Conservation (phyloP, 2,888 invertebrate genomes). For the Amaurobius ferox region DNA sequence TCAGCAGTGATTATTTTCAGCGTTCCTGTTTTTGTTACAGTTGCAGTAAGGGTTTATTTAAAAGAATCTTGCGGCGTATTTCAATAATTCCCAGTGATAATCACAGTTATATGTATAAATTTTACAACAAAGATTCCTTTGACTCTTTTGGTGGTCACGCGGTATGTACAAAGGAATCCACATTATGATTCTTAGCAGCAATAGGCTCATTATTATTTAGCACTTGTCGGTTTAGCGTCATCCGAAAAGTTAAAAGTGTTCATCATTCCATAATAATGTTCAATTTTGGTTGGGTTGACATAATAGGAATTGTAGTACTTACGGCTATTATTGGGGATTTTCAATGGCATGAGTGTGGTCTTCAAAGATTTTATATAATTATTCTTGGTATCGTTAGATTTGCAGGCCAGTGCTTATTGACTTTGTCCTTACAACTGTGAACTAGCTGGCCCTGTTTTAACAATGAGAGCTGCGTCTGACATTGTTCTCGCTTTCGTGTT, state of each 20-base stretch:
- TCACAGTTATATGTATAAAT: conserved; percentile 90
- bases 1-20: conserved; percentile 94
- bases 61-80: conserved; percentile 93
- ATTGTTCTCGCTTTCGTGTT: conserved; percentile 94
- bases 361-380: conserved; percentile 87
- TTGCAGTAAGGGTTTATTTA: conserved; percentile 82
- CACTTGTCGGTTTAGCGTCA: conserved; percentile 88
- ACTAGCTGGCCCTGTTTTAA: conserved; percentile 94
- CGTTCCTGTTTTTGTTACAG: conserved; percentile 93
- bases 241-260: conserved; percentile 88
- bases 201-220: conserved; percentile 88
- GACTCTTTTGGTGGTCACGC: conserved; percentile 82
- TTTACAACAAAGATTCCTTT: conserved; percentile 90
- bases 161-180: conserved; percentile 73
- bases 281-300: conserved; percentile 89
- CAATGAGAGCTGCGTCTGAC: conserved; percentile 89
- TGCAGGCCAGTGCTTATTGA: conserved; percentile 81
- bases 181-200: conserved; percentile 90
- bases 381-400: conserved; percentile 74
- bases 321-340: conserved; percentile 85
- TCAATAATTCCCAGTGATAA: conserved; percentile 87
- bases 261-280: conserved; percentile 95
- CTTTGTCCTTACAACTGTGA: conserved; percentile 91
- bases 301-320: conserved; percentile 80
- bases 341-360: conserved; percentile 89